A percentile compares a stretch with the other conserved stretches of the same genome.
Conservation (phyloP, 2,113 vertebrate genomes). For the Gnathochromis pfefferi region DNA sequence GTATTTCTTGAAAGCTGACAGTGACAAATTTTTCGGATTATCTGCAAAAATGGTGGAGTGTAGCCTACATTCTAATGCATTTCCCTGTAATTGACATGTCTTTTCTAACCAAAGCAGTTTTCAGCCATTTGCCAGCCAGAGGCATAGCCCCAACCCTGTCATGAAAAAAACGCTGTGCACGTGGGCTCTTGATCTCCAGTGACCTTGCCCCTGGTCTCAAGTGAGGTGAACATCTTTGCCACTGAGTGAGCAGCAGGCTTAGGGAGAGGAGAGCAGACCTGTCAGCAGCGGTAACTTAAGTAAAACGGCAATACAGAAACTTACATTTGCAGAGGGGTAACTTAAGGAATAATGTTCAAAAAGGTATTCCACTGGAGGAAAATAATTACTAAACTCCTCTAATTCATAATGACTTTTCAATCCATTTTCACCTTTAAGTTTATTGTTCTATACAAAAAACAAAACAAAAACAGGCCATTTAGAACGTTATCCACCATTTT, state of each 20-base stretch:
- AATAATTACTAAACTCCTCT: neutral
- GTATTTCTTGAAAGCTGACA: constrained; percentile 9
- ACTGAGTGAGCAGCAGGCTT: neutral
- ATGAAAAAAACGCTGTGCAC: neutral
- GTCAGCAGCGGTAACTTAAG: neutral
- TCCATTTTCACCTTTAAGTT: neutral
- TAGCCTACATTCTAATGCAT: neutral
- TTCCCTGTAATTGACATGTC: neutral
- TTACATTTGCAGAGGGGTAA: neutral
- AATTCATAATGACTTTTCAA: rapidly evolving
- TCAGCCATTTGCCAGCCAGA: neutral
- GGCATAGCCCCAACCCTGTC: neutral
- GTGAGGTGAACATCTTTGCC: neutral
- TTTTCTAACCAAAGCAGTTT: neutral
- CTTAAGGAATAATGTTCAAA: neutral
- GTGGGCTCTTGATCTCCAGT: constrained; percentile 1
- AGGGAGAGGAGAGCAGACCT: neutral
- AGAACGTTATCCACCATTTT: rapidly evolving
- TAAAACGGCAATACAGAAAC: neutral
- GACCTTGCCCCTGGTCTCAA: constrained; percentile 19
- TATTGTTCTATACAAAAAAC: neutral
- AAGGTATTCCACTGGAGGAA: neutral
- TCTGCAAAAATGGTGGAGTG: neutral
- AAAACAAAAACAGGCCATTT: neutral
- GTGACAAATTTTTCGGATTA: constrained; percentile 4